phyloP scores from a whole-genome alignment of 1,140 invertebrate genomes.

The Drosophila elegans region DNA sequence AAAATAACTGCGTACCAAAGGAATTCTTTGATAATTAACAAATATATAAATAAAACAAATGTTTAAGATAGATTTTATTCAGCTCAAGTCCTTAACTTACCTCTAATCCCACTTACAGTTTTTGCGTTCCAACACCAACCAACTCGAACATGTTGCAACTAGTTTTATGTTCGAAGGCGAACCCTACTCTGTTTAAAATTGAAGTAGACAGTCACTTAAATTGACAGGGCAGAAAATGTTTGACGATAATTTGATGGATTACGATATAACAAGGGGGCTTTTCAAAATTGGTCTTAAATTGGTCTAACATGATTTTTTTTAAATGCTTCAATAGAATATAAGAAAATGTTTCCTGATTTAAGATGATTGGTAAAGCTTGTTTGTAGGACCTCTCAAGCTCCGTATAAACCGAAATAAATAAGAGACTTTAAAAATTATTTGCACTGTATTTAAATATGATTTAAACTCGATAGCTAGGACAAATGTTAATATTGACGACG shows the following conservation, averaged over 20 bases:
- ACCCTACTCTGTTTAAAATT: background rate
- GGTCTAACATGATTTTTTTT: background rate
- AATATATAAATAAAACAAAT: no score
- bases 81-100: background rate
- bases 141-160: slow-evolving; percentile 28
- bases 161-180: background rate
- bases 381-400: no score
- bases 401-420: background rate
- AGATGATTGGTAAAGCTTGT: no score
- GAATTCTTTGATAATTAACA: no score
- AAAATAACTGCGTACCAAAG: background rate
- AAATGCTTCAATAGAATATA: no score
- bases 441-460: slow-evolving; percentile 49
- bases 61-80: no score
- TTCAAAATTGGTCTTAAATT: background rate
- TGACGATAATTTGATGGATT: background rate
- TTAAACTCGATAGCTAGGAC: slow-evolving; percentile 40
- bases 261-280: background rate
- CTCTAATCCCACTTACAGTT: background rate
- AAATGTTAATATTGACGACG: slow-evolving; percentile 23
- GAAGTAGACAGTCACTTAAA: background rate
- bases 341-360: no score
- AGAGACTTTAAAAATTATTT: slow-evolving; percentile 30
- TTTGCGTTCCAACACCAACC: background rate
- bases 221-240: background rate